phyloP scores from a whole-genome alignment of 2,888 invertebrate genomes.

The Dicyrtomina minuta region DNA sequence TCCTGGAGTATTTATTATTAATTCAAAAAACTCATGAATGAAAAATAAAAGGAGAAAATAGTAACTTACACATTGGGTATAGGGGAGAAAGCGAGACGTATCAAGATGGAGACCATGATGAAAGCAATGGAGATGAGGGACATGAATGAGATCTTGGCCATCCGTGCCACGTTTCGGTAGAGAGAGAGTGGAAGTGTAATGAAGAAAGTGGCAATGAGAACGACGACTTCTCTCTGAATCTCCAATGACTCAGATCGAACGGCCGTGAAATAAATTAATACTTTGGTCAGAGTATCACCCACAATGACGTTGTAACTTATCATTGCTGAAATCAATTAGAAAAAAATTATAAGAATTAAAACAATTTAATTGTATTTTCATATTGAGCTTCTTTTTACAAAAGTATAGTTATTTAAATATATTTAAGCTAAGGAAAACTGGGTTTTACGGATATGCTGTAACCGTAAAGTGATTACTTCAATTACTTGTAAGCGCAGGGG shows the following conservation, averaged over 20 bases:
- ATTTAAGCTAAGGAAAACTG: no score
- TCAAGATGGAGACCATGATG: constrained; percentile 68
- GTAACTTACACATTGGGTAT: constrained; percentile 63
- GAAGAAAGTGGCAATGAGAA: constrained; percentile 70
- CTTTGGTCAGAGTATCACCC: constrained; percentile 81
- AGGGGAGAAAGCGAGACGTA: constrained; percentile 64
- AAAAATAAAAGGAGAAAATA: no score
- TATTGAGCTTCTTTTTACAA: no score
- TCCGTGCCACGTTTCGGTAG: constrained; percentile 71
- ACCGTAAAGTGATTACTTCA: no score
- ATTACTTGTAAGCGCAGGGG: no score
- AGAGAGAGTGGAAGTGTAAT: constrained; percentile 77
- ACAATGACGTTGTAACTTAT: constrained; percentile 85
- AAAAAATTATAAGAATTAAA: neutral
- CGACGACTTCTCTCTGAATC: constrained; percentile 68
- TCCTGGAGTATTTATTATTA: no score
- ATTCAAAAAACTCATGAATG: no score
- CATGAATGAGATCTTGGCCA: constrained; percentile 69
- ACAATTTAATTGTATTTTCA: no score
- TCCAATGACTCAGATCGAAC: constrained; percentile 62
- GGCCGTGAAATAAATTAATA: constrained; percentile 70
- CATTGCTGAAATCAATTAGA: constrained; percentile 70
- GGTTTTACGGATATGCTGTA: no score
- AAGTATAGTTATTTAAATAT: no score
- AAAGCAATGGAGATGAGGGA: constrained; percentile 72